Base-by-base conservation (phyloP, 2,113 vertebrate species). In the Rhinichthys klamathensis region DNA sequence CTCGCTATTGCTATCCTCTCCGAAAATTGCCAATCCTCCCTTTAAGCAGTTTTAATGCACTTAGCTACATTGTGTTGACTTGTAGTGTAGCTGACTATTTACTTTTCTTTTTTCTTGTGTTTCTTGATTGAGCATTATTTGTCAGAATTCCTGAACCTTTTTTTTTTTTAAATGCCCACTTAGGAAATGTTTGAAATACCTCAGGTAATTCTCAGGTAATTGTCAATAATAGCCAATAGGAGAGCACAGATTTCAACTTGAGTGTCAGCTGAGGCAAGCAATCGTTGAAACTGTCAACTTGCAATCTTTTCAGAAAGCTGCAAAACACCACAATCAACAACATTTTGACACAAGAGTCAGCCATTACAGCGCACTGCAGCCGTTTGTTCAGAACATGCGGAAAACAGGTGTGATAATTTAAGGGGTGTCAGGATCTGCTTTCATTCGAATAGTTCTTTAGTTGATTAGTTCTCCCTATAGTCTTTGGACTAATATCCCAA, bases 391-490 rank as follows among this genome's bases (percentile, higher is more conserved):
- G 23, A 15, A n/a, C 58, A n/a, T 51, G 44, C 23, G 12, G 10
- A 35, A 85, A 61, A 72, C 38, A 73, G 16, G 51, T 27, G 23
- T 11, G 70, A 38, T 54, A 8, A 72, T 74, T 85, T 81, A 81
- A 35, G 13, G 49, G 5, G 13, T 70, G 49, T 74, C 41, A 46
- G 3, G 70, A 30, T 83, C 27, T 11, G 9, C 73, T 84, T 80
- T 41, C 49, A 51, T 16, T 44, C 21, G 23, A 23, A 78, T 60
- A 41, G 38, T 41, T 41, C 6, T 8, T 41, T 8, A 41, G 41
- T 41, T 77, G 63, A 85, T 85, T 85, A 32, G 63, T 85, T 88
- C 41, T 78, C 61, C 35, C n/a, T 32, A 13, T 13, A 38, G 30
- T 58, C 58, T 67, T 60, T 74, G 32, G 75, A 75, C 72, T 54